phyloP scores from a whole-genome alignment of 1,140 invertebrate genomes.

The Chrysomallon squamiferum region DNA sequence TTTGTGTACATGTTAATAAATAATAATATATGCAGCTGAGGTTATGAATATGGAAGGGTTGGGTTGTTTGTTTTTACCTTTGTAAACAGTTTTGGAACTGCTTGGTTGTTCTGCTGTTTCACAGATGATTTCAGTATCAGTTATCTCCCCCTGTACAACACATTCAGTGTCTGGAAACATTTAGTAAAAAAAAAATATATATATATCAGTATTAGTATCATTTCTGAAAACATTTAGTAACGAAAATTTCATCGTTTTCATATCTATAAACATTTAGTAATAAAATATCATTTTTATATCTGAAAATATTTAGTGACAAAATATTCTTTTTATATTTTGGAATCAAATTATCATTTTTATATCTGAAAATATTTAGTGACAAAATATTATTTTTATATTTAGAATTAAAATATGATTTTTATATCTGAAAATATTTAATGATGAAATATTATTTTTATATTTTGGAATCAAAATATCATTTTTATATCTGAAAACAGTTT shows the following conservation, averaged over 20 bases:
- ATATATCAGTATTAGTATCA: background rate
- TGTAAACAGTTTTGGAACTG: background rate
- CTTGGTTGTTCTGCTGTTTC: conserved; percentile 14
- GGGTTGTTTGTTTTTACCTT: conserved; percentile 11
- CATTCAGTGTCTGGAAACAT: conserved; percentile 11
- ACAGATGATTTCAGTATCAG: conserved; percentile 20
- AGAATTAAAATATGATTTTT: background rate
- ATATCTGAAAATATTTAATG: background rate
- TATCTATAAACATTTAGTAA: too few species aligned
- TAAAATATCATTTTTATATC: background rate
- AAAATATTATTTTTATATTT: background rate
- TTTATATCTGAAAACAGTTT: too few species aligned
- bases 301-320: background rate
- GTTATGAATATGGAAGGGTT: background rate
- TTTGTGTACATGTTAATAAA: background rate
- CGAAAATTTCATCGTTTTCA: background rate
- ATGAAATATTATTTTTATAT: too few species aligned
- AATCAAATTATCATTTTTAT: background rate
- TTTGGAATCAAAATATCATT: too few species aligned
- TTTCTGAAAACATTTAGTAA: background rate
- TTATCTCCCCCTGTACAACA: conserved; percentile 4
- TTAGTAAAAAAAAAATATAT: background rate
- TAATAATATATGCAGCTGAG: background rate
- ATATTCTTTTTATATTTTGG: background rate
- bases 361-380: background rate